These are phyloP conservation scores for Microtus pennsylvanicus DNA, from an alignment of 2,113 vertebrate species.

Conservation along the genomic window DNA sequence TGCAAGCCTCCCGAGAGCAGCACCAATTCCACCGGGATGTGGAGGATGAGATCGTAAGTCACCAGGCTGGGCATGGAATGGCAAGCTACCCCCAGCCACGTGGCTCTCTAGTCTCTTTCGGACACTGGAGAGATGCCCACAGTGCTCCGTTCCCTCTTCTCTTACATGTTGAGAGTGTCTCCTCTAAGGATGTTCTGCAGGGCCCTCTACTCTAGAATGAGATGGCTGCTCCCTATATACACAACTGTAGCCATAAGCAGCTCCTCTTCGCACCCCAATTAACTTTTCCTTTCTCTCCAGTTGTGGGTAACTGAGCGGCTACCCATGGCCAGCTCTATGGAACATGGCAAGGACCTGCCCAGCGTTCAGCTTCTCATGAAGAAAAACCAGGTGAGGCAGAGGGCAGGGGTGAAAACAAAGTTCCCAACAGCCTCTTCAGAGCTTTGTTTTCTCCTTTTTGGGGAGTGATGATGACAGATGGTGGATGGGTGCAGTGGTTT, in stretches of 20 bases:
- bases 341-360: constrained; percentile 95
- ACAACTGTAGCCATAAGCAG: not conserved
- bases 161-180: not conserved
- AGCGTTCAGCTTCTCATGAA: constrained; percentile 96
- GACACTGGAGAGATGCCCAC: not conserved
- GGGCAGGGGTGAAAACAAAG: not conserved
- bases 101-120: not conserved
- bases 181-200: not conserved
- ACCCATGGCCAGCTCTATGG: constrained; percentile 93
- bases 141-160: not conserved
- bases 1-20: constrained; percentile 93
- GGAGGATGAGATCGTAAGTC: constrained; percentile 95
- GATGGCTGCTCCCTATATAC: too few relatives aligned
- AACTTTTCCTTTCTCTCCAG: constrained; percentile 79
- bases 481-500: not conserved
- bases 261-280: constrained; percentile 67
- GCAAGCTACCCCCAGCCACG: not conserved
- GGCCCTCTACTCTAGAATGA: not conserved
- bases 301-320: constrained; percentile 95
- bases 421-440: not conserved
- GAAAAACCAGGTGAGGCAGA: constrained; percentile 92
- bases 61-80: fast-evolving
- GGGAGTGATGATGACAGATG: not conserved
- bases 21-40: constrained; percentile 96
- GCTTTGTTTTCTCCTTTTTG: not conserved